Percentiles rank a stretch among this genome's conserved stretches.
Evolutionary conservation across 2,113 vertebrate species (phyloP).

Genomic region (Megaceryle torquata): DNA sequence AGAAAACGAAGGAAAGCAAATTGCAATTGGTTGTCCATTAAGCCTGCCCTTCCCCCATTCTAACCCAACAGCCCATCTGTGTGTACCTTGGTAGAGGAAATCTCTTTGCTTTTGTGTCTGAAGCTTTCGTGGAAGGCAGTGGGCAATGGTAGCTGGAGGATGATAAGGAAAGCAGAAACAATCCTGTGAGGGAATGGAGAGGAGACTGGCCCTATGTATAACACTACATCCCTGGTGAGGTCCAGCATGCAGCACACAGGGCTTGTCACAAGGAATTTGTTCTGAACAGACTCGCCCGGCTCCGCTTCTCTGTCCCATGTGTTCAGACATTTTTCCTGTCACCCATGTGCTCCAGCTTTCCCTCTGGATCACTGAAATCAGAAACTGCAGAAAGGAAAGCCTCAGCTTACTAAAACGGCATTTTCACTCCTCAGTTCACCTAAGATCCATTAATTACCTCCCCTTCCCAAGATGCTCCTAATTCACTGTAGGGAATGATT

Average conservation of each 20-base stretch:
- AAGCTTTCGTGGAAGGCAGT: not conserved
- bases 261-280: not conserved
- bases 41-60: not conserved
- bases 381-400: not conserved
- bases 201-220: not conserved
- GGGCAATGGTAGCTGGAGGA: not conserved
- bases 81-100: not conserved
- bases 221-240: not conserved
- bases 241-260: not conserved
- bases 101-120: not conserved
- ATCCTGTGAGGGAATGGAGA: not conserved
- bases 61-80: not conserved
- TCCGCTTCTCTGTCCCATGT: not conserved
- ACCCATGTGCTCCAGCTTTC: not conserved
- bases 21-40: not conserved
- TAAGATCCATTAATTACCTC: not conserved
- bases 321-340: not conserved
- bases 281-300: not conserved
- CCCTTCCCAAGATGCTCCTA: not conserved
- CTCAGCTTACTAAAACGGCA: not conserved
- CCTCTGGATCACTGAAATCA: not conserved
- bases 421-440: not conserved
- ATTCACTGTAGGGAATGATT: not conserved
- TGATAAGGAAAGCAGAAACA: not conserved
- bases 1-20: not conserved